These are phyloP conservation scores for Callipepla squamata DNA, from an alignment of 2,113 vertebrate genomes.

Conservation along the genomic window DNA sequence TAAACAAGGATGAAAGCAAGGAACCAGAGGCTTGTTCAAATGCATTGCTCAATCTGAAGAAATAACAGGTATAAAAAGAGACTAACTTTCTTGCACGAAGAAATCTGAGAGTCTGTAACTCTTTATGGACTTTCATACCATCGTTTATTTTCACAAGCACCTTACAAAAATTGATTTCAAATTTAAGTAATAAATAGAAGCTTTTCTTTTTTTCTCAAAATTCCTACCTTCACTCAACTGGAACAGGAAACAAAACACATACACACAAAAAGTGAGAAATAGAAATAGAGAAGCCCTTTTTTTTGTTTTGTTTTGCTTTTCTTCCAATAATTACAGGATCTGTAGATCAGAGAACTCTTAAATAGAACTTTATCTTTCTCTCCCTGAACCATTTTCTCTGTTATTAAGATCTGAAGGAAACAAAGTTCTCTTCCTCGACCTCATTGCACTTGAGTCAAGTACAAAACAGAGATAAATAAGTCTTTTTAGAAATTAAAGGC, in stretches of 20 bases:
- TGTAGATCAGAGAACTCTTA: neutral
- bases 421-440: neutral
- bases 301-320: no score
- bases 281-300: neutral
- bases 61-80: neutral
- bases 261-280: neutral
- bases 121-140: conserved; percentile 5
- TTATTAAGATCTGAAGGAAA: neutral
- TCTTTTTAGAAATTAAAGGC: neutral
- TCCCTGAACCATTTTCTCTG: neutral
- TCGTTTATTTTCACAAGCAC: neutral
- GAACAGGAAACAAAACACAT: neutral
- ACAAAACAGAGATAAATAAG: neutral
- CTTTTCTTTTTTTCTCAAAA: neutral
- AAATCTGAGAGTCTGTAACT: conserved; percentile 19
- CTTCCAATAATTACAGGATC: neutral
- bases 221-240: neutral
- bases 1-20: conserved; percentile 28
- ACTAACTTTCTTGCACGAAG: neutral
- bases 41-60: conserved; percentile 1
- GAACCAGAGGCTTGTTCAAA: neutral
- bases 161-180: neutral
- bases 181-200: conserved; percentile 16
- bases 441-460: neutral
- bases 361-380: neutral